Percentiles rank a stretch among this genome's conserved stretches.
Evolutionary conservation across 2,888 invertebrate genomes (phyloP).

Genomic region (Blastobasis adustella): DNA sequence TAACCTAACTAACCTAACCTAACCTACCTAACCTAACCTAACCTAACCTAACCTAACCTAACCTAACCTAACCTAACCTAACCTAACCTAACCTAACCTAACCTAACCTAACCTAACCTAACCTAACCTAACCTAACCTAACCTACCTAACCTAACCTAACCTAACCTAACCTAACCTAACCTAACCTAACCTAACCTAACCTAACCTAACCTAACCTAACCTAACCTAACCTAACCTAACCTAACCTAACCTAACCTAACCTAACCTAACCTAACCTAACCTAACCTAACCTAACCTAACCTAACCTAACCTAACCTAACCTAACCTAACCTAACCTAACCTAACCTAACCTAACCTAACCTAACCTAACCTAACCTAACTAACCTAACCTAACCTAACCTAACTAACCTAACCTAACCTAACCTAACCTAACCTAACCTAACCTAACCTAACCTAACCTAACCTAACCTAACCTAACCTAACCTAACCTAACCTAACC

Average conservation of each 20-base stretch:
- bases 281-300: conserved; percentile 11
- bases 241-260: conserved; percentile 9
- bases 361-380: conserved; percentile 13
- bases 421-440: conserved; percentile 5
- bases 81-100: no score
- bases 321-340: conserved; percentile 13
- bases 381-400: conserved; percentile 13
- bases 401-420: conserved; percentile 12
- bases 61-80: no score
- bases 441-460: conserved; percentile 5
- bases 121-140: no score
- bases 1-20: no score
- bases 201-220: conserved; percentile 10
- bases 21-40: no score
- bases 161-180: no score
- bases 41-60: no score
- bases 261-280: conserved; percentile 12
- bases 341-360: conserved; percentile 14
- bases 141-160: no score
- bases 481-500: conserved; percentile 4
- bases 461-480: conserved; percentile 5
- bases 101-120: no score
- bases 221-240: conserved; percentile 8
- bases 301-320: conserved; percentile 10
- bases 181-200: no score